Base-by-base conservation (phyloP, 2,888 invertebrate genomes). In the Cancer borealis region DNA sequence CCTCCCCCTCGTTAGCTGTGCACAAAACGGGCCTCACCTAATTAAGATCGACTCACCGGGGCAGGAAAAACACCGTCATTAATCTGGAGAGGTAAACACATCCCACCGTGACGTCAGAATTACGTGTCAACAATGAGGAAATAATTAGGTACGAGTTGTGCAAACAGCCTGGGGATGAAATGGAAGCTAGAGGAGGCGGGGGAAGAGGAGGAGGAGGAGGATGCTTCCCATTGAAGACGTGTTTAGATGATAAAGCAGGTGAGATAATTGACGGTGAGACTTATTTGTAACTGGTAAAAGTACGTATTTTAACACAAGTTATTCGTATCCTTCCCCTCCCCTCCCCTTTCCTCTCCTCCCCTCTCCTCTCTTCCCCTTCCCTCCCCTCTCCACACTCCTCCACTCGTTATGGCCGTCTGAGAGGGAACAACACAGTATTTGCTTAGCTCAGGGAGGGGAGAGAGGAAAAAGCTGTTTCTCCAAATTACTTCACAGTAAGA, bases 41-140 rank as follows among this genome's bases (percentile, higher is more conserved):
- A 84, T 84, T 84, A 84, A 84, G 84, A 84, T 84, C 84, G 39
- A 84, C 84, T 84, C 84, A 39, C 84, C 1, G 84, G 84, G 30
- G 84, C 84, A 30, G 84, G 84, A 84, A 84, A 84, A 84, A 84
- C 84, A 84, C 39, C 84, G 30, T 39, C 84, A 84, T 84, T 84
- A 84, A 84, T 84, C 84, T 39, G 30, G 84, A 39, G 84, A 30
- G 39, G 84, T 39, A 84, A 84, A 84, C 84, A 84, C 84, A 30
- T 14, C 39, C 30, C 84, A 6, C 39, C 10, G 39, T 39, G 84
- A 30, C 84, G 84, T 84, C 84, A 84, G 39, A 39, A 84, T 84
- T 84, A 84, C 84, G 10, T 84, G 84, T 84, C 84, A 39, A 84
- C 84, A 84, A 39, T 84, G 84, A 84, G 84, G 84, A 84, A 84